phyloP scores from a whole-genome alignment of 1,140 invertebrate species.

The Pseudomyrmex dendroicus region DNA sequence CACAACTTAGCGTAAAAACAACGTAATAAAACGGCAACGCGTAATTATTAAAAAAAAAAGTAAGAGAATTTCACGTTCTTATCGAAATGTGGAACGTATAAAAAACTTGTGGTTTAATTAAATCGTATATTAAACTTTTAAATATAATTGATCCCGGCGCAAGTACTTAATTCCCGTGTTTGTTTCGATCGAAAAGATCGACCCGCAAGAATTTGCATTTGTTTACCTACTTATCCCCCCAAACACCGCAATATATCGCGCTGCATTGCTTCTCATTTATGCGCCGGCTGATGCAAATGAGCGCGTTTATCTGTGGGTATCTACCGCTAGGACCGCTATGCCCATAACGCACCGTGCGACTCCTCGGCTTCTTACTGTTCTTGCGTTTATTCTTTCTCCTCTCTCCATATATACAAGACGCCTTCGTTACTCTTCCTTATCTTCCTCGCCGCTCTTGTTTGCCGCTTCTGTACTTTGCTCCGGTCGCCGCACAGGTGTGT shows the following conservation, averaged over 20 bases:
- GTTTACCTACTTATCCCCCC: constrained; percentile 52
- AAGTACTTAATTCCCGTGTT: too few relatives aligned
- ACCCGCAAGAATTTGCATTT: constrained; percentile 8
- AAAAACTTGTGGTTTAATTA: too few relatives aligned
- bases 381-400: constrained; percentile 63
- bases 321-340: constrained; percentile 79
- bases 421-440: constrained; percentile 41
- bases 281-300: constrained; percentile 75
- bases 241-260: constrained; percentile 51
- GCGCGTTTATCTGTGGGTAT: constrained; percentile 71
- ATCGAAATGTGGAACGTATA: too few relatives aligned
- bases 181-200: not conserved
- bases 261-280: constrained; percentile 69
- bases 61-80: too few relatives aligned
- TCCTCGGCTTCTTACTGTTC: constrained; percentile 77
- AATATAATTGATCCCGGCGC: too few relatives aligned
- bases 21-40: too few relatives aligned
- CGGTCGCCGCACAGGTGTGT: not conserved
- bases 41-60: too few relatives aligned
- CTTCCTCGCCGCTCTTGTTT: constrained; percentile 25
- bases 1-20: too few relatives aligned
- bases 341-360: constrained; percentile 76
- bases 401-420: not conserved
- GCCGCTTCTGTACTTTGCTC: constrained; percentile 6
- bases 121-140: too few relatives aligned